Conservation (phyloP, 2,888 invertebrate species). For the Iphiclides podalirius region DNA sequence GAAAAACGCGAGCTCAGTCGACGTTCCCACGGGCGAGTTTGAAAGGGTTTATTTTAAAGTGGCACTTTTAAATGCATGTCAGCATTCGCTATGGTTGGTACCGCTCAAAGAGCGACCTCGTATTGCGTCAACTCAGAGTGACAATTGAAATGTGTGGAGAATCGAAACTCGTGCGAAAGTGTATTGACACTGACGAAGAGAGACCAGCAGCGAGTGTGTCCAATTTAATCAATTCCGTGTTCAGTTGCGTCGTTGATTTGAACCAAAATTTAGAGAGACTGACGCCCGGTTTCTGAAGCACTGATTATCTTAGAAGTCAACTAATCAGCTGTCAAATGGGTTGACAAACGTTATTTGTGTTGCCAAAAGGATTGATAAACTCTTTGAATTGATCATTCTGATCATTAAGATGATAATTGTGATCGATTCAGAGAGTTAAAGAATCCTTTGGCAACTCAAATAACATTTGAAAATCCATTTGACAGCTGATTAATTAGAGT, state of each 20-base stretch:
- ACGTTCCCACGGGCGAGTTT: conserved; percentile 53
- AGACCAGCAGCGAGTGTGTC: conserved; percentile 36
- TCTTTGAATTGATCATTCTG: no score
- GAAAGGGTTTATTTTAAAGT: conserved; percentile 67
- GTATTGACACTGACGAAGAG: conserved; percentile 34
- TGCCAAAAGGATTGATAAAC: no score
- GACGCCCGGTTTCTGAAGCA: no score
- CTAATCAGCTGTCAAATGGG: no score
- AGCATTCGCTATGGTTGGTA: conserved; percentile 62
- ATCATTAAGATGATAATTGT: no score
- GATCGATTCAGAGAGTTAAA: no score
- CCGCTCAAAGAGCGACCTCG: conserved; percentile 42
- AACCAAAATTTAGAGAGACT: no score
- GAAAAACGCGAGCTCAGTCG: conserved; percentile 6
- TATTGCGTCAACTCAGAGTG: conserved; percentile 68
- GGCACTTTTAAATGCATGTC: conserved; percentile 70
- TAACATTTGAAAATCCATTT: no score
- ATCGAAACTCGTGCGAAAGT: conserved; percentile 69
- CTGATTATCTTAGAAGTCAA: no score
- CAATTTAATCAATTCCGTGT: conserved; percentile 36
- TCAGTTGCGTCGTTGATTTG: conserved; percentile 3
- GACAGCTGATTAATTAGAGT: no score
- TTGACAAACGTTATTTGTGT: no score
- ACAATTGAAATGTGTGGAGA: conserved; percentile 66
- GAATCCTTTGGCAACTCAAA: no score